Base-by-base conservation (phyloP, 2,888 invertebrate genomes). In the Zelleria hepariella region DNA sequence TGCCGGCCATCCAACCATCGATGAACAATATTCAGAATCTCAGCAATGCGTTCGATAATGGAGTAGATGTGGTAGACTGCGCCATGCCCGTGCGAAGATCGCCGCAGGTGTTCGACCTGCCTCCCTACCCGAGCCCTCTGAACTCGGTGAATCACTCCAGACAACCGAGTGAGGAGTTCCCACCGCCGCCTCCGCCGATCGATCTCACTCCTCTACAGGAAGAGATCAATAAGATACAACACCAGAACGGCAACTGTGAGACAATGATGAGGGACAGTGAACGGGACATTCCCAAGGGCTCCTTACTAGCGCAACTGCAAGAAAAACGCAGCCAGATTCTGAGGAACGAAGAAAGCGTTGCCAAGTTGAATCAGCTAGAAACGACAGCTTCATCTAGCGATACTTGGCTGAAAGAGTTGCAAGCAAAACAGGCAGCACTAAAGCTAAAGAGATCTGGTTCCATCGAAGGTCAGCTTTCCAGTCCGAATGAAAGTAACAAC, bases 101-200 rank as follows among this genome's bases (percentile, higher is more conserved):
- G 0, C 86, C 86, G 0, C 81, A 75, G 58, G 86, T 90, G 59
- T 89, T 90, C 61, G 94, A 94, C 58, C 73, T 94, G 60, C 96
- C 96, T 0, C 96, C 96, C 0, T 96, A 96, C 74, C 95, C 95
- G 1, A 94, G 94, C 68, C 94, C 94, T 1, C 90, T 93, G 66
- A 92, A 92, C 65, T 95, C 95, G 0, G 93, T 91, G 0, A 91
- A 93, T 59, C 96, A 96, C 77, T 96, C 96, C 1, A 88, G 96
- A 56, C 96, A 96, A 77, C 92, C 95, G 0, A 96, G 96, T 76
- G 96, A 96, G 80, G 96, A 96, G 69, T 96, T 96, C 69, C 96
- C 96, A 56, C 96, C 96, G 5, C 95, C 95, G n/a, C 96, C 96
- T 0, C 93, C 94, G 0, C 94, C 94, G 0, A 90, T 94, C 55